phyloP scores from a whole-genome alignment of 35 echinoderm and acorn worm genomes.

The Stichopus chloronotus region DNA sequence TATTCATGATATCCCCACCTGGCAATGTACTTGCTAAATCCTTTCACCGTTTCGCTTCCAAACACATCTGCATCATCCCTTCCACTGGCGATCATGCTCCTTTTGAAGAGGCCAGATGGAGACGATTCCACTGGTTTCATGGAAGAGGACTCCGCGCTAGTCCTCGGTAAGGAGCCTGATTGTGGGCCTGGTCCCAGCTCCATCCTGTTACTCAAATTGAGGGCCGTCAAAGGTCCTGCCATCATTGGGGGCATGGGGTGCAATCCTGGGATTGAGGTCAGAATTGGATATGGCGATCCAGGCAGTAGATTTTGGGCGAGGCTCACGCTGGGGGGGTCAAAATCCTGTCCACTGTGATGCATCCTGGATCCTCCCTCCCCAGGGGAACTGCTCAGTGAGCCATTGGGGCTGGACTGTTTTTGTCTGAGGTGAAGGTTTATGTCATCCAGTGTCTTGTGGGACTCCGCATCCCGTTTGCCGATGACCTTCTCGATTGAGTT shows the following conservation, averaged over 20 bases:
- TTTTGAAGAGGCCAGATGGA: slow-evolving; percentile 48
- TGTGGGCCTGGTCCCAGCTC: slow-evolving; percentile 49
- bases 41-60: slow-evolving; percentile 41
- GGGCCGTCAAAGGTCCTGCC: background rate
- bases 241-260: slow-evolving; percentile 33
- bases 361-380: slow-evolving; percentile 26
- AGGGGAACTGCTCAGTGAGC: slow-evolving; percentile 35
- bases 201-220: slow-evolving; percentile 43
- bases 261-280: slow-evolving; percentile 27
- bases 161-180: slow-evolving; percentile 56
- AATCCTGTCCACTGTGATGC: background rate
- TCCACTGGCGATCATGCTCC: slow-evolving; percentile 12
- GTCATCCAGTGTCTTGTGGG: slow-evolving; percentile 75
- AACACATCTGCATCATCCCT: background rate
- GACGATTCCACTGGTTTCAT: background rate
- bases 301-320: slow-evolving; percentile 37
- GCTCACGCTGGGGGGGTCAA: background rate
- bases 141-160: slow-evolving; percentile 12
- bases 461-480: slow-evolving; percentile 67
- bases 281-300: background rate
- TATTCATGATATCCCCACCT: slow-evolving; percentile 51
- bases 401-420: slow-evolving; percentile 57
- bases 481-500: slow-evolving; percentile 90
- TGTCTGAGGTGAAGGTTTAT: slow-evolving; percentile 77
- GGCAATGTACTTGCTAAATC: slow-evolving; percentile 87